These are phyloP conservation scores for Tachycineta bicolor DNA, from an alignment of 2,113 vertebrate species.

Conservation along the genomic window DNA sequence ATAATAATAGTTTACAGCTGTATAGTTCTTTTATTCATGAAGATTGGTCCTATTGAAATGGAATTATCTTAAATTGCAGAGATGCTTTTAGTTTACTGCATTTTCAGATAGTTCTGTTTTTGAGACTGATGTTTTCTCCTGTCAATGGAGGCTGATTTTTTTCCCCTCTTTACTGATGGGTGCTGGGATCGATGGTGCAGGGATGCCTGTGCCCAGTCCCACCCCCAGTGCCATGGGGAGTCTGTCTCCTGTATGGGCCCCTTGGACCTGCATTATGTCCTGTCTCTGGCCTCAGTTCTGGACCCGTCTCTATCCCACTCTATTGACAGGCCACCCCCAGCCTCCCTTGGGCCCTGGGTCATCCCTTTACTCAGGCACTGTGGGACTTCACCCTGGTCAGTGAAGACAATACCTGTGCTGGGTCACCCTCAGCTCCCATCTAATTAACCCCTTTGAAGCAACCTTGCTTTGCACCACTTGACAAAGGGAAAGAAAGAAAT, in stretches of 20 bases:
- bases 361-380: not conserved
- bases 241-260: accelerated
- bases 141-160: not conserved
- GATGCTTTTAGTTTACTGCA: not conserved
- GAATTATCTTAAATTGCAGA: not conserved
- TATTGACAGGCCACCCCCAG: not conserved
- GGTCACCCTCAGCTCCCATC: not conserved
- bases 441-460: accelerated
- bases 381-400: not conserved
- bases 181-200: not conserved
- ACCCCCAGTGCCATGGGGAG: too few relatives aligned
- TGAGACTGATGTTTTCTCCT: not conserved
- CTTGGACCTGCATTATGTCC: accelerated
- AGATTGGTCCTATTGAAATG: not conserved
- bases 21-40: not conserved
- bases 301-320: not conserved
- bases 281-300: not conserved
- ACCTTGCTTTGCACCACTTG: not conserved
- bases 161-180: not conserved
- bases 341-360: not conserved
- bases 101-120: not conserved
- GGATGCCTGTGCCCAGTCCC: accelerated
- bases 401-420: not conserved
- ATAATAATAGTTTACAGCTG: not conserved
- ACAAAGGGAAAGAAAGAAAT: not conserved